Evolutionary conservation across 2,888 invertebrate genomes (phyloP).

Genomic region (Pollenia griseotomentosa): DNA sequence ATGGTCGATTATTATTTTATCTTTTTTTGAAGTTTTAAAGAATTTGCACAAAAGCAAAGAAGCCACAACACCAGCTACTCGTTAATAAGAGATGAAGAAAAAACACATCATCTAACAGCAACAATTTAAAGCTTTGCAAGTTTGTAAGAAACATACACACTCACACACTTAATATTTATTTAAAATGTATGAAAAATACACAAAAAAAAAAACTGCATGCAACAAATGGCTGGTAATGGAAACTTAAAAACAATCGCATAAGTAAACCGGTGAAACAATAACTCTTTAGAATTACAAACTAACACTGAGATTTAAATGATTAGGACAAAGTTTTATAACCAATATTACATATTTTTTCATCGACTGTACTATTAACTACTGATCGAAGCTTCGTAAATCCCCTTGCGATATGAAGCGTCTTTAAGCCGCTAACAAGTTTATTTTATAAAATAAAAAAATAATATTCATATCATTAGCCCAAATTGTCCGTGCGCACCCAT

Average conservation of each 20-base stretch:
- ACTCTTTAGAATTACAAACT: slow-evolving; percentile 28
- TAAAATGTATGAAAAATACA: slow-evolving; percentile 31
- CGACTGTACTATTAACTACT: too few relatives aligned
- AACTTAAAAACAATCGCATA: slow-evolving; percentile 54
- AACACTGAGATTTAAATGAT: neutral
- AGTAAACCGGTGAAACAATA: slow-evolving; percentile 67
- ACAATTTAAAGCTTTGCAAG: slow-evolving; percentile 35
- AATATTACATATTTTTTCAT: neutral
- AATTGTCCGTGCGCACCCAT: too few relatives aligned
- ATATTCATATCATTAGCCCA: too few relatives aligned
- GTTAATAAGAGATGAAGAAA: neutral
- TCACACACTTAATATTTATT: neutral
- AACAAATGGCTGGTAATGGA: slow-evolving; percentile 56
- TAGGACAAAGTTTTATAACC: neutral
- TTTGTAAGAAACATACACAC: slow-evolving; percentile 6
- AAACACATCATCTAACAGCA: slow-evolving; percentile 49
- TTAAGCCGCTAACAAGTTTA: too few relatives aligned
- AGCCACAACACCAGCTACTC: slow-evolving; percentile 23
- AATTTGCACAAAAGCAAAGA: slow-evolving; percentile 62
- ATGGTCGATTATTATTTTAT: slow-evolving; percentile 68
- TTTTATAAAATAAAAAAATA: too few relatives aligned
- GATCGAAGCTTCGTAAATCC: too few relatives aligned
- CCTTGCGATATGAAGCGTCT: too few relatives aligned
- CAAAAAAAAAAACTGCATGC: slow-evolving; percentile 31
- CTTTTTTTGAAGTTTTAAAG: slow-evolving; percentile 16